A percentile compares a stretch with the other conserved stretches of the same genome.
Evolutionary conservation across 2,888 invertebrate species (phyloP).

Genomic region (Dryococelus australis): DNA sequence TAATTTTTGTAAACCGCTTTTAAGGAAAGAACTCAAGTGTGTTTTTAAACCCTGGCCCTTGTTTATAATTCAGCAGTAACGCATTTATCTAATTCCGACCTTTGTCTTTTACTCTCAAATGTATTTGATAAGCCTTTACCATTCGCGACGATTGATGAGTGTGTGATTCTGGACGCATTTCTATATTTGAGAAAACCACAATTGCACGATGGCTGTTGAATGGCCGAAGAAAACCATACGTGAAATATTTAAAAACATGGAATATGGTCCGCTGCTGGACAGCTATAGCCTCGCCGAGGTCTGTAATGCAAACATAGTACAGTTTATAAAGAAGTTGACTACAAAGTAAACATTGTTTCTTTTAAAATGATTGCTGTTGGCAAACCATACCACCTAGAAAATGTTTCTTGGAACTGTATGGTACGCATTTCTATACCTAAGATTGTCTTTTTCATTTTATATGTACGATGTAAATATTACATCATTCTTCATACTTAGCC

Average conservation of each 20-base stretch:
- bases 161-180: background rate
- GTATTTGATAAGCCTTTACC: background rate
- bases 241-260: conserved; percentile 54
- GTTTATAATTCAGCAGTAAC: no score
- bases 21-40: no score
- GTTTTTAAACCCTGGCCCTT: no score
- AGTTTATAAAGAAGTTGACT: background rate
- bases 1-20: no score
- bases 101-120: background rate
- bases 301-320: conserved; percentile 41
- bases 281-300: conserved; percentile 51
- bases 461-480: no score
- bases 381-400: no score
- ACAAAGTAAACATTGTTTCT: background rate
- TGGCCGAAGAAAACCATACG: background rate
- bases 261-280: conserved; percentile 52
- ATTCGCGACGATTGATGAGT: background rate
- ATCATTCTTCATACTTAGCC: no score
- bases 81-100: background rate
- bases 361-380: background rate
- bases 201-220: background rate
- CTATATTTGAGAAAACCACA: background rate
- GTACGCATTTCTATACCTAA: no score
- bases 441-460: no score
- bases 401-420: no score